Evolutionary conservation across 2,888 invertebrate genomes (phyloP), one percentile per base, ranked within the genome.

Genomic region (Tenodera sinensis): DNA sequence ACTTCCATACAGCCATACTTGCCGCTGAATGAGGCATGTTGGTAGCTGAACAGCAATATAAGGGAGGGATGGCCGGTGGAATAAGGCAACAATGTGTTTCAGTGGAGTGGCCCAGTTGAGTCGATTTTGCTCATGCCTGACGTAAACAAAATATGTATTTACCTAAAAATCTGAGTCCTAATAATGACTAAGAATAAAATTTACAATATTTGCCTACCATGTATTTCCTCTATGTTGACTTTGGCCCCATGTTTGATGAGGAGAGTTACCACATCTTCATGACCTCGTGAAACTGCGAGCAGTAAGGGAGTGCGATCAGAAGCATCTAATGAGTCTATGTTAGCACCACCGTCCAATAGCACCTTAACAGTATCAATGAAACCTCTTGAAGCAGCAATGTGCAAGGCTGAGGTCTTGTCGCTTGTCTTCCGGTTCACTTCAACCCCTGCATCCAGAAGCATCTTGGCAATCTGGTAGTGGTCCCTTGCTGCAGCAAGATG

Each of bases 401-500:
- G 96, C 14, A 96, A 92, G 0, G 96, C 94, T 4, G 95, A 95
- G 92, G 95, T 94, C 91, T 95, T 95, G 89, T 95, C 95, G 85
- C 95, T 94, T 0, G 95, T 95, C 92, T 95, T 95, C 89, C 94
- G 93, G 92, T 96, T 96, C 1, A 96, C 94, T 92, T 95, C 93
- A 81, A 95, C 94, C 15, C 95, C 95, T 42, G 91, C 91, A 84
- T 91, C 90, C 34, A 93, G 90, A n/a, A 93, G 92, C 92, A 90
- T 90, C 30, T 89, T 89, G 25, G 91, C 91, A 90, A 96, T 94
- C 90, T 95, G 95, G 42, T 93, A 91, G 91, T 95, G 94, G 88
- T 95, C 95, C 91, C 94, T 94, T 83, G 94, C 93, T 0, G 95
- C 95, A 71, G 96, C 96, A 91, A 96, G 94, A 92, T 97, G 97